A percentile compares a stretch with the other conserved stretches of the same genome.
Evolutionary conservation across 2,113 vertebrate genomes (phyloP).

Genomic region (Chloropsis cyanopogon): DNA sequence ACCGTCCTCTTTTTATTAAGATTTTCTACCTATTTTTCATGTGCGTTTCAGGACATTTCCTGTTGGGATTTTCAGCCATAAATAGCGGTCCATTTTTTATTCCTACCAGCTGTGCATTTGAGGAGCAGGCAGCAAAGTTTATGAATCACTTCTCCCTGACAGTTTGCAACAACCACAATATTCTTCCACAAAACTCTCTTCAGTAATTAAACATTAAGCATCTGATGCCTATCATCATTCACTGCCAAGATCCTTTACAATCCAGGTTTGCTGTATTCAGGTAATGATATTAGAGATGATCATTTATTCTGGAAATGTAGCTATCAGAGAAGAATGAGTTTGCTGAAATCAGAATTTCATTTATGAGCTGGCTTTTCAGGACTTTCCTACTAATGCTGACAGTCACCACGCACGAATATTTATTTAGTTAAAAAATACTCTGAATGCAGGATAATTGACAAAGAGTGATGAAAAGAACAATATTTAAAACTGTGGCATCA

Average conservation of each 20-base stretch:
- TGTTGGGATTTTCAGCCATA: background rate
- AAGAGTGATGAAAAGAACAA: conserved; percentile 26
- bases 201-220: conserved; percentile 50
- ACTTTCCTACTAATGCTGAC: conserved; percentile 14
- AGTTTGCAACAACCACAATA: background rate
- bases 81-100: background rate
- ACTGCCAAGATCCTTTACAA: background rate
- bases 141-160: conserved; percentile 16
- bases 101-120: background rate
- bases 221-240: conserved; percentile 23
- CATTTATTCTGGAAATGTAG: conserved; percentile 29
- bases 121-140: conserved; percentile 26
- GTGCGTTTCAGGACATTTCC: background rate
- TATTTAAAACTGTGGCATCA: background rate
- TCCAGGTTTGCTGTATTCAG: background rate
- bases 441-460: conserved; percentile 14
- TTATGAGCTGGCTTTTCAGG: conserved; percentile 17
- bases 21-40: background rate
- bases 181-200: conserved; percentile 37
- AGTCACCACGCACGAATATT: background rate
- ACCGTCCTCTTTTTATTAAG: background rate
- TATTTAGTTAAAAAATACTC: conserved; percentile 17
- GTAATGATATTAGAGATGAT: conserved; percentile 33
- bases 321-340: conserved; percentile 15
- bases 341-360: conserved; percentile 25